Evolutionary conservation across 1,140 invertebrate species (phyloP).

Genomic region (Idris sp.): DNA sequence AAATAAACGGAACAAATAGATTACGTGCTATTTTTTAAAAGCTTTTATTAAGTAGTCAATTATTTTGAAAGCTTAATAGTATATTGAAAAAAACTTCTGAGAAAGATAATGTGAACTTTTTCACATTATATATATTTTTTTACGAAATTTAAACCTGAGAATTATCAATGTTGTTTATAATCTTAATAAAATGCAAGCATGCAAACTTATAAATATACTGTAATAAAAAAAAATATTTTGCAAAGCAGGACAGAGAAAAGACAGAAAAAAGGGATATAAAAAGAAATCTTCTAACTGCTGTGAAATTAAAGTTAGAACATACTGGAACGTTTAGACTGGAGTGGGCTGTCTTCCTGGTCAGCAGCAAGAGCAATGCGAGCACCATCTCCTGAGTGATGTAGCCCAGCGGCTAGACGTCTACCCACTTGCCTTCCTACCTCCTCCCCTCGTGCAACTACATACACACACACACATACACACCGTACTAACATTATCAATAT

Average conservation of each 20-base stretch:
- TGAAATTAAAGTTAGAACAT: conserved; percentile 78
- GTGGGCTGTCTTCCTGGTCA: conserved; percentile 87
- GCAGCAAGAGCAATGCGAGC: conserved; percentile 78
- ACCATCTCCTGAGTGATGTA: conserved; percentile 79
- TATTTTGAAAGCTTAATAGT: too few relatives aligned
- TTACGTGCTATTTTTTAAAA: too few relatives aligned
- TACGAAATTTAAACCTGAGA: too few relatives aligned
- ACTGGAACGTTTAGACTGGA: conserved; percentile 88
- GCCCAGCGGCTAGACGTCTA: conserved; percentile 81
- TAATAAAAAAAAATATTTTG: too few relatives aligned
- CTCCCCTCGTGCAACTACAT: conserved; percentile 80
- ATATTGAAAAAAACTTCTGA: too few relatives aligned
- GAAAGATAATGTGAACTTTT: too few relatives aligned
- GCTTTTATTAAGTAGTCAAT: too few relatives aligned
- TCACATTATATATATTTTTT: too few relatives aligned
- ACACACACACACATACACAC: conserved; percentile 71
- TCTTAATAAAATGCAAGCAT: too few relatives aligned
- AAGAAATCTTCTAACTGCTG: conserved; percentile 31
- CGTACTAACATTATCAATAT: neutral
- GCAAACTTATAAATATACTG: too few relatives aligned
- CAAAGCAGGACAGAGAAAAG: neutral
- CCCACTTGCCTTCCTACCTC: conserved; percentile 81
- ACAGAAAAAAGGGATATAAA: conserved; percentile 28
- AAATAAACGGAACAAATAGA: too few relatives aligned
- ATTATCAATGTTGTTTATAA: too few relatives aligned